Conservation (phyloP, 2,797 vertebrate genomes). For the Scyliorhinus canicula region DNA sequence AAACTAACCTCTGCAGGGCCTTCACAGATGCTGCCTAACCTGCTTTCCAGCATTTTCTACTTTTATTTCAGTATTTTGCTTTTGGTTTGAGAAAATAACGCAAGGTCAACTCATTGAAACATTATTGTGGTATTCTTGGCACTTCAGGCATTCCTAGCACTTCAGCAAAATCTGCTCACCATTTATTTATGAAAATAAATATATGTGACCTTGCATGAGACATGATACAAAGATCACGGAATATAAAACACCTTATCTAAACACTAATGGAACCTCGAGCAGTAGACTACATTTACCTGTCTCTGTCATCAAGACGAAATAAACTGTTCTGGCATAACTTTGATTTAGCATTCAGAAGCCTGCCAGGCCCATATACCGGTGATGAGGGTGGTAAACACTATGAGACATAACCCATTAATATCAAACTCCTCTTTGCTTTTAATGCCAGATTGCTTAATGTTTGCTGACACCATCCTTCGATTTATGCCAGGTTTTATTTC, state of each 20-base stretch:
- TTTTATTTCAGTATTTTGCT: neutral
- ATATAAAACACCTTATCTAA: neutral
- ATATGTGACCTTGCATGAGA: neutral
- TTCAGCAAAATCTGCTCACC: neutral
- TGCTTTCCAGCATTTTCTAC: neutral
- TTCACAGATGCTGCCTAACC: neutral
- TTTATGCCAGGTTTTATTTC: slow-evolving; percentile 10
- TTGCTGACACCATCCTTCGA: neutral
- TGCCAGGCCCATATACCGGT: too few relatives aligned
- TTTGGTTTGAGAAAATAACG: neutral
- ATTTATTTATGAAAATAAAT: neutral
- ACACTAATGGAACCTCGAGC: neutral
- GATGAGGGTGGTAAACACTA: neutral
- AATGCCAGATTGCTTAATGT: neutral
- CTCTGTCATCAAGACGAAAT: neutral
- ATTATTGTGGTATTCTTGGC: neutral
- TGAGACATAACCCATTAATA: neutral
- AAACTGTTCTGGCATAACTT: slow-evolving; percentile 9
- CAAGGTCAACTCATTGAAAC: neutral
- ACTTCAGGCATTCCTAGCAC: neutral
- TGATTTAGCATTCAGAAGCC: neutral
- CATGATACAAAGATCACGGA: neutral
- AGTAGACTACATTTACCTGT: neutral
- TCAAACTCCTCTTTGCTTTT: neutral
- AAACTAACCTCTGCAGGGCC: neutral